Evolutionary conservation across 2,113 vertebrate genomes (phyloP).

Genomic region (Poeciliopsis retropinna): DNA sequence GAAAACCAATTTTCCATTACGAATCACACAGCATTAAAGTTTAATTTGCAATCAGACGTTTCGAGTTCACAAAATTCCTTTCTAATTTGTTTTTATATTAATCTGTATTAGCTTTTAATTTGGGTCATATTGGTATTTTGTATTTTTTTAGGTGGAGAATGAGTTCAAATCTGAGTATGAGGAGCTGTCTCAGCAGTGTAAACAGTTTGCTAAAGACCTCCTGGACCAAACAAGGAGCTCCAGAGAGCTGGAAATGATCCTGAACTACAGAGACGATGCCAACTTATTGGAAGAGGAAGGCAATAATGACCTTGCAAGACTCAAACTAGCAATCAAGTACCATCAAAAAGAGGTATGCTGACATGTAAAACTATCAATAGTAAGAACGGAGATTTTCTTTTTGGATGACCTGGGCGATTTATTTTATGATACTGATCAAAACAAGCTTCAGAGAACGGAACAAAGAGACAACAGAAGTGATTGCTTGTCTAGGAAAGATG

Average conservation of each 20-base stretch:
- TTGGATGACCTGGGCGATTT: neutral
- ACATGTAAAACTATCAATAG: neutral
- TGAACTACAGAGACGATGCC: constrained; percentile 93
- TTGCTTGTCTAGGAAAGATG: neutral
- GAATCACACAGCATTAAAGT: neutral
- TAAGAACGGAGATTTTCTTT: neutral
- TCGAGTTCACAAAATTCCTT: too few species aligned
- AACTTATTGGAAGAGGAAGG: constrained; percentile 90
- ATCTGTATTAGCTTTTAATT: neutral
- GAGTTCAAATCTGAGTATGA: constrained; percentile 99
- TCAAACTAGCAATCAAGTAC: constrained; percentile 98
- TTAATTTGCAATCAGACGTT: neutral
- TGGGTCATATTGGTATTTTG: neutral
- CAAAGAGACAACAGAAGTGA: neutral
- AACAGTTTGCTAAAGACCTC: constrained; percentile 97
- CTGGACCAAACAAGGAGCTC: constrained; percentile 98
- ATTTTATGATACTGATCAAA: neutral
- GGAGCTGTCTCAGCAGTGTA: constrained; percentile 94
- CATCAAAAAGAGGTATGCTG: constrained; percentile 94
- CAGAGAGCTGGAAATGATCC: constrained; percentile 96
- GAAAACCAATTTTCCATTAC: neutral
- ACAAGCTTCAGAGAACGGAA: neutral
- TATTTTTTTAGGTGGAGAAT: constrained; percentile 84
- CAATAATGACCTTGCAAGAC: constrained; percentile 91
- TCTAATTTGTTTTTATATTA: neutral